Base-by-base conservation (phyloP, 1,140 invertebrate genomes). In the Agrypnia vestita region DNA sequence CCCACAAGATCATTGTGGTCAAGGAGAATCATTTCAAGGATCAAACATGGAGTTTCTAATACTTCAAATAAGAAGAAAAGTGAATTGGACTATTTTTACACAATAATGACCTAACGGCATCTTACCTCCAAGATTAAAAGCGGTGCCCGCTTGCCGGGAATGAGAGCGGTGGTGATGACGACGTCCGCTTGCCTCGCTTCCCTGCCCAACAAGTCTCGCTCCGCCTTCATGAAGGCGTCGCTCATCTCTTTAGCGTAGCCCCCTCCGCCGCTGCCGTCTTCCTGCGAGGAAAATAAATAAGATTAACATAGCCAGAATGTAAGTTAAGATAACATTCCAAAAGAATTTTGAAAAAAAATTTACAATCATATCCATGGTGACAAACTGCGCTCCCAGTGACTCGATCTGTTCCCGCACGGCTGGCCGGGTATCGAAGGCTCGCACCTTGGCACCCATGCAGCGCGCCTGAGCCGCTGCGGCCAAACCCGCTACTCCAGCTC, bases 181-280 rank as follows among this genome's bases (percentile, higher is more conserved):
- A 97, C 93, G 85, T 94, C 93, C 0, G 93, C 92, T 78, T 96
- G 94, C 84, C 94, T 93, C 55, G 94, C 94, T 86, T 97, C 96
- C 84, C 95, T 95, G 4, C 94, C 95, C 86, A 97, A 96, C 47
- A 98, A 88, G 0, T 93, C 95, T 89, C 96, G 93, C 87, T 97
- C 96, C 0, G 96, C 96, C 78, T 95, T 92, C 81, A 96, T 93
- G 85, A 97, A 97, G 85, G 95, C 96, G 84, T 95, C 91, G 21
- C 95, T 97, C 96, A 97, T 97, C 87, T 96, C 95, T 86, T 97
- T 97, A 10, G 95, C 96, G 88, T 97, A 97, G 4, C 96, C 96
- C 69, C 95, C 96, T 46, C 89, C 87, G 15, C 95, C 95, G 69
- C 95, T 94, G 10, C 96, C 96, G 84, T 95, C 95, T 92, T 97